Percentiles rank a stretch among this genome's conserved stretches.
Conservation (phyloP, 2,888 invertebrate species). For the Scaptomyza flava region DNA sequence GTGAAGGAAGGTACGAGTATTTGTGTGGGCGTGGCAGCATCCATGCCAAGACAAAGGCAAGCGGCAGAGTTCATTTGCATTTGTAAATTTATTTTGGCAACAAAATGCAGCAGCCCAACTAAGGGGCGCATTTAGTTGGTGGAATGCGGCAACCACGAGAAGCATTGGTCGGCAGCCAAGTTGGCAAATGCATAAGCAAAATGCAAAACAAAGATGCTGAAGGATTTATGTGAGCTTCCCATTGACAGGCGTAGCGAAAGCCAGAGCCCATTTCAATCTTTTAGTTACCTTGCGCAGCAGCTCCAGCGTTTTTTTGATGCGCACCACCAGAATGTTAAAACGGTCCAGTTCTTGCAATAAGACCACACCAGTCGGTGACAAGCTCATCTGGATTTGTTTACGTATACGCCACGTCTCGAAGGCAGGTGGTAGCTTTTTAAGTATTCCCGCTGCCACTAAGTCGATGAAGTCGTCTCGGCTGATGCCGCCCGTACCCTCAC, state of each 20-base stretch:
- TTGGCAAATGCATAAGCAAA: slow-evolving; percentile 77
- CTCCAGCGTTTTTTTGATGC: slow-evolving; percentile 89
- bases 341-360: slow-evolving; percentile 95
- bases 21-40: slow-evolving; percentile 55
- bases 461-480: slow-evolving; percentile 95
- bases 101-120: slow-evolving; percentile 50
- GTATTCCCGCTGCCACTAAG: slow-evolving; percentile 90
- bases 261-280: slow-evolving; percentile 21
- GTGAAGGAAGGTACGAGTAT: not conserved
- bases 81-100: slow-evolving; percentile 77
- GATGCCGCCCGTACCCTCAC: slow-evolving; percentile 88
- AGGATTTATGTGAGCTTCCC: slow-evolving; percentile 69
- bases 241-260: slow-evolving; percentile 59
- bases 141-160: slow-evolving; percentile 42
- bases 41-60: slow-evolving; percentile 56
- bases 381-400: slow-evolving; percentile 91
- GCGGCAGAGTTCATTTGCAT: slow-evolving; percentile 70
- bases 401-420: slow-evolving; percentile 93
- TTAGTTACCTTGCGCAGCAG: slow-evolving; percentile 87
- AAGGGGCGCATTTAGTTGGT: slow-evolving; percentile 38
- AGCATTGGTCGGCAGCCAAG: slow-evolving; percentile 64
- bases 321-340: slow-evolving; percentile 91
- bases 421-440: slow-evolving; percentile 89
- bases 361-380: slow-evolving; percentile 94
- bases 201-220: slow-evolving; percentile 71